Evolutionary conservation across 2,888 invertebrate species (phyloP).

Genomic region (Acrocyrtus sp.): DNA sequence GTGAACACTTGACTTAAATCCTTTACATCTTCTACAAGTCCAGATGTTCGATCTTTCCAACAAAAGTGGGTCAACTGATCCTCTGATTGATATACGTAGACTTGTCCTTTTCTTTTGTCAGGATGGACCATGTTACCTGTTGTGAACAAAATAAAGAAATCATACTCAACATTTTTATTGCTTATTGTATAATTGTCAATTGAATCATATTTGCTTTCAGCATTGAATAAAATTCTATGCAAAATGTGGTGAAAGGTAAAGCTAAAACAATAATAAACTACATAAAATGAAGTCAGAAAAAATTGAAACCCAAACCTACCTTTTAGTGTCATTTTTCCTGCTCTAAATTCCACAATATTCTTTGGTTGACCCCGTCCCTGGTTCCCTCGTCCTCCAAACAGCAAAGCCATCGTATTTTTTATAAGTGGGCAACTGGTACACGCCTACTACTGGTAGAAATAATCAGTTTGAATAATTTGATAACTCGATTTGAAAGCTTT

Average conservation of each 20-base stretch:
- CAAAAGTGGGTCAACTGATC: slow-evolving; percentile 99
- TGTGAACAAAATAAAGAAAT: too few relatives aligned
- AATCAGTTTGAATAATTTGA: too few relatives aligned
- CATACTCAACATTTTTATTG: not conserved
- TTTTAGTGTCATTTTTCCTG: slow-evolving; percentile 95
- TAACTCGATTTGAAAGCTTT: too few relatives aligned
- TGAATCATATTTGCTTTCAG: too few relatives aligned
- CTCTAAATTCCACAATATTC: slow-evolving; percentile 93
- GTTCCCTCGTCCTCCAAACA: slow-evolving; percentile 70
- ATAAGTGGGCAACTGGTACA: too few relatives aligned
- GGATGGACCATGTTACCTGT: slow-evolving; percentile 85
- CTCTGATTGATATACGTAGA: slow-evolving; percentile 96
- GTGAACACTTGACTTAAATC: too few relatives aligned
- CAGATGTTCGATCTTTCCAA: slow-evolving; percentile 97
- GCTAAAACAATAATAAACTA: too few relatives aligned
- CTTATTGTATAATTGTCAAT: not conserved
- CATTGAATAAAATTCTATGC: not conserved
- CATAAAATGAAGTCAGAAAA: not conserved
- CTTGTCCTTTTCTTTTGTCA: slow-evolving; percentile 92
- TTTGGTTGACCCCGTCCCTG: slow-evolving; percentile 83
- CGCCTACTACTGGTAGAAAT: too few relatives aligned
- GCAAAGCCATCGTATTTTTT: slow-evolving; percentile 40
- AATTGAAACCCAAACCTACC: too few relatives aligned
- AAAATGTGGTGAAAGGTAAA: not conserved
- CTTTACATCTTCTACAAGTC: slow-evolving; percentile 91